Conservation (phyloP, 2,797 vertebrate genomes). For the Poecilia velifera region DNA sequence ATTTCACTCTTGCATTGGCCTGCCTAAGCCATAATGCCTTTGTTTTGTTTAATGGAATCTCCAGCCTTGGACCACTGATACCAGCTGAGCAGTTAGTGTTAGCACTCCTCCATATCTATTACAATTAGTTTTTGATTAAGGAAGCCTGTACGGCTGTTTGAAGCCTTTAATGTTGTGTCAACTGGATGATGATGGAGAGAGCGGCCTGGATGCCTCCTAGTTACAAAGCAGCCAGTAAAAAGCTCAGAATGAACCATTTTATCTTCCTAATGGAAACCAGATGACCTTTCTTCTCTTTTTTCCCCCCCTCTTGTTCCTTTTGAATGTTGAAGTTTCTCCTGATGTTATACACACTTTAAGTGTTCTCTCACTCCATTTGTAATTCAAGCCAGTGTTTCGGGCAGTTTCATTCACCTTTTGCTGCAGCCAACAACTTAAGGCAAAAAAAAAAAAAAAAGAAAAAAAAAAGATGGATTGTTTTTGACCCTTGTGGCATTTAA, state of each 20-base stretch:
- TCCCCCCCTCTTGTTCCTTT: conserved; percentile 67
- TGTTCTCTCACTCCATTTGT: conserved; percentile 67
- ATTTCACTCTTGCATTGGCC: conserved; percentile 89
- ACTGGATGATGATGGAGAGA: conserved; percentile 96
- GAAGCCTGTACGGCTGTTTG: conserved; percentile 89
- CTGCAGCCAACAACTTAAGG: conserved; percentile 28
- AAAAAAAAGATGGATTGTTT: no score
- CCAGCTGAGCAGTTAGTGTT: conserved; percentile 92
- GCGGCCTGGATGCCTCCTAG: conserved; percentile 90
- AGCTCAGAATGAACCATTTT: conserved; percentile 96
- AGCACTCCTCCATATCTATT: conserved; percentile 98
- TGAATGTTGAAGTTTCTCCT: conserved; percentile 91
- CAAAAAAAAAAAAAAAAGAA: no score
- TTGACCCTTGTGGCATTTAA: no score
- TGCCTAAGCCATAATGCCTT: conserved; percentile 85
- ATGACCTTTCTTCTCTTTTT: conserved; percentile 84
- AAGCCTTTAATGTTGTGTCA: conserved; percentile 98
- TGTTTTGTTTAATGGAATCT: conserved; percentile 94
- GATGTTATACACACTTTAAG: conserved; percentile 72
- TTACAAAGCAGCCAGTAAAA: conserved; percentile 97
- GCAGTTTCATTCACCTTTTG: conserved; percentile 57
- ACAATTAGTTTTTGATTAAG: conserved; percentile 99
- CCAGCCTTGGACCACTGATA: conserved; percentile 87
- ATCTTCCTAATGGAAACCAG: conserved; percentile 99
- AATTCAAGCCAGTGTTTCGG: conserved; percentile 66